Evolutionary conservation across 1,140 invertebrate species (phyloP).

Genomic region (Trichonephila inaurata): DNA sequence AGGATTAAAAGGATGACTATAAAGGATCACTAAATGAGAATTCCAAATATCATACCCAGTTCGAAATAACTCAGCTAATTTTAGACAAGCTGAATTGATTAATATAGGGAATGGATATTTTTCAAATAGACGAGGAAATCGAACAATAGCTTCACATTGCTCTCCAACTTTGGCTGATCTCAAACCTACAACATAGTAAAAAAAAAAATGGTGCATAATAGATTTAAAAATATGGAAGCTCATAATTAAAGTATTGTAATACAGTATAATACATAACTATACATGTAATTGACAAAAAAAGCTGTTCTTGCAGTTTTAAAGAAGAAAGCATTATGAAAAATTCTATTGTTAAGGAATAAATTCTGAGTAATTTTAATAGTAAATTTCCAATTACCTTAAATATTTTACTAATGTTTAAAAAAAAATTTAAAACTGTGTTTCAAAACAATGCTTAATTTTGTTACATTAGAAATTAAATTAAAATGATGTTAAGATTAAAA

Average conservation of each 20-base stretch:
- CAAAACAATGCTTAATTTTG: too few species aligned
- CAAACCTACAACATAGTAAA: constrained; percentile 85
- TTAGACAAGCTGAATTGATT: constrained; percentile 97
- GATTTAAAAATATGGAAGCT: neutral
- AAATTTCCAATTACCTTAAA: too few species aligned
- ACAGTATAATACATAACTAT: neutral
- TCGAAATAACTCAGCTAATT: constrained; percentile 96
- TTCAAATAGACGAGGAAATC: constrained; percentile 95
- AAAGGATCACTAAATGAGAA: neutral
- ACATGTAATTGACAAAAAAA: too few species aligned
- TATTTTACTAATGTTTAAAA: too few species aligned
- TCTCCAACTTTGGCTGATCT: constrained; percentile 94
- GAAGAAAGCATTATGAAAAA: too few species aligned
- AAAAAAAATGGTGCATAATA: neutral
- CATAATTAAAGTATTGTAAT: neutral
- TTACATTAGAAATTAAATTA: too few species aligned
- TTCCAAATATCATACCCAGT: constrained; percentile 84
- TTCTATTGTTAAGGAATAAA: too few species aligned
- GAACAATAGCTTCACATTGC: constrained; percentile 97
- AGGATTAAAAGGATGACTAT: too few species aligned
- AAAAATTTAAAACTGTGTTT: too few species aligned
- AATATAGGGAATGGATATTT: constrained; percentile 99
- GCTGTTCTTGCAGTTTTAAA: too few species aligned
- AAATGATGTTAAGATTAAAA: too few species aligned
- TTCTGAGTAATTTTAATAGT: too few species aligned